These are phyloP conservation scores for Drosophila parvula DNA, from an alignment of 1,140 invertebrate genomes.

Conservation along the genomic window DNA sequence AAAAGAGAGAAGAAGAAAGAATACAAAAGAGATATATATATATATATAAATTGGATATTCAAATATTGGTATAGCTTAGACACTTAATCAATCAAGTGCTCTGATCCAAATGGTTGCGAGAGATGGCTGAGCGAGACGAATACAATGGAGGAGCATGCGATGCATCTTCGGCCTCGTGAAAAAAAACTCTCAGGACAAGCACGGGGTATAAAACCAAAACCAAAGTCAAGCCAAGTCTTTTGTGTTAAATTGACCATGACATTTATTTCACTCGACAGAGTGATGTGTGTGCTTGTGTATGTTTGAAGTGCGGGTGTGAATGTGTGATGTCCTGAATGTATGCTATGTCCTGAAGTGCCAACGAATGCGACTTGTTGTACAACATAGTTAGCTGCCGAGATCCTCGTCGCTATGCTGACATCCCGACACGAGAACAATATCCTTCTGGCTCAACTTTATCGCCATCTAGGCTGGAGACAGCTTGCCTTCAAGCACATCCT, in stretches of 20 bases:
- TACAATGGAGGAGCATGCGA: conserved; percentile 28
- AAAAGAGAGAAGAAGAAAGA: conserved; percentile 76
- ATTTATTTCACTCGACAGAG: conserved; percentile 47
- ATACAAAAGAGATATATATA: conserved; percentile 64
- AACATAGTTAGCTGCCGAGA: conserved; percentile 44
- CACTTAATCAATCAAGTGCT: conserved; percentile 60
- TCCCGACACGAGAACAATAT: conserved; percentile 44
- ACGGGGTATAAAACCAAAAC: background rate
- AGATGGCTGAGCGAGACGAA: conserved; percentile 32
- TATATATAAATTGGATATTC: conserved; percentile 53
- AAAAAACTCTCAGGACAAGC: conserved; percentile 10
- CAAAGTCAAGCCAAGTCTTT: conserved; percentile 30
- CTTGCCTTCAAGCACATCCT: conserved; percentile 15
- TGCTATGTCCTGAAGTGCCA: conserved; percentile 20
- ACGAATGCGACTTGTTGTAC: conserved; percentile 18
- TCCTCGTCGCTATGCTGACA: conserved; percentile 45
- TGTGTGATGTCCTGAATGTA: conserved; percentile 1
- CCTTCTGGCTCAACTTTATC: conserved; percentile 51
- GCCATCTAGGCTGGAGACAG: conserved; percentile 18
- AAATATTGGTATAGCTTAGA: conserved; percentile 45
- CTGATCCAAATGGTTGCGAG: conserved; percentile 31
- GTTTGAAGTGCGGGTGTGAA: conserved; percentile 3
- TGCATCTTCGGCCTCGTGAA: conserved; percentile 41
- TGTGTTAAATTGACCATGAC: conserved; percentile 71
- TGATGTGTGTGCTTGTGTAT: conserved; percentile 9